Evolutionary conservation across 1,140 invertebrate species (phyloP), one percentile per base, ranked within the genome.

Genomic region (Saccostrea cuccullata): DNA sequence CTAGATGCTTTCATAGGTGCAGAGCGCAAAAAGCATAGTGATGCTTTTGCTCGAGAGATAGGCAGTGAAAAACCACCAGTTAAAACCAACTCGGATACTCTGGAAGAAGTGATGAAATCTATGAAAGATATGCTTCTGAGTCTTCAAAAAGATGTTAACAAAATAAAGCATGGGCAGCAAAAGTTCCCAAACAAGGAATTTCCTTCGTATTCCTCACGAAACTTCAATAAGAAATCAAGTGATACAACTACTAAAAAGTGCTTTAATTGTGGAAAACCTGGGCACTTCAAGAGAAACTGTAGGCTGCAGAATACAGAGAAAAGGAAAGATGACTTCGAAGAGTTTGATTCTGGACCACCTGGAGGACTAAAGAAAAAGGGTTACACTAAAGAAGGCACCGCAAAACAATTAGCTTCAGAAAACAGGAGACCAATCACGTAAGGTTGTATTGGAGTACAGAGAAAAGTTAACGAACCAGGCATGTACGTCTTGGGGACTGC

Each of bases 1-100:
- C 77, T 89, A 15, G 73, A 89, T 23, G 85, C 85, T 26, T 89
- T 84, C 26, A 36, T 82, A 26, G 82, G 73, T 23, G 73, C 86
- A 11, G 86, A 87, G 26, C 2, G 55, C 8, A 56, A 40, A 20
- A 56, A 36, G 30, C 30, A 36, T 36, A 36, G 30, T 36, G 30
- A 36, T 36, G 30, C 30, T 36, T 36, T 36, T 36, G 30, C 30
- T 36, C 30, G 30, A 36, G 30, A 36, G 30, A 36, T 36, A 36
- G 30, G 30, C 30, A 36, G 30, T 36, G 30, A 36, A 36, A 36
- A 36, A 36, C 30, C 30, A 36, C 30, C 30, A 36, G 30, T 26
- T 60, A 8, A 56, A 26, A 36, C 26, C 9, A 20, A 23, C 13
- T 12, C 13, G 15, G 85, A 23, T 17, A 47, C 8, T 77, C 17